Conservation (phyloP, 2,888 invertebrate genomes). For the Pemphredon lugubris region DNA sequence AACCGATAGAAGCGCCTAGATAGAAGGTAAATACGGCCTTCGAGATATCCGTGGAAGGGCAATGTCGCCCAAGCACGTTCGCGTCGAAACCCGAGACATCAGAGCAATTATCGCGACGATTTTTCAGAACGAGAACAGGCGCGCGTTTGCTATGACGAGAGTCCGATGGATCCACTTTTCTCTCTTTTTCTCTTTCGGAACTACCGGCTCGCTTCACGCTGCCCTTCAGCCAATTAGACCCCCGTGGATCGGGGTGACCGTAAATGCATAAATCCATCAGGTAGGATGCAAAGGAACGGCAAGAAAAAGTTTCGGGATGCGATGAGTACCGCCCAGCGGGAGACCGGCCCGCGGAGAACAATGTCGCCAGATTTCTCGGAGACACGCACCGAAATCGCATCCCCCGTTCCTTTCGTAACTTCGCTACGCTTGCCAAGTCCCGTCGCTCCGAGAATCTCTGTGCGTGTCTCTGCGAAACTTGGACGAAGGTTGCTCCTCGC, state of each 20-base stretch:
- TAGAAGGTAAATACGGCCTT: no score
- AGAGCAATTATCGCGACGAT: slow-evolving; percentile 44
- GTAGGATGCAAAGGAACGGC: slow-evolving; percentile 25
- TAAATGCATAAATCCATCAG: slow-evolving; percentile 74
- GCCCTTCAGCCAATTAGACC: slow-evolving; percentile 74
- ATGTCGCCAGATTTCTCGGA: slow-evolving; percentile 39
- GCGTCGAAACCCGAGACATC: slow-evolving; percentile 30
- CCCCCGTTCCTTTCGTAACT: slow-evolving; percentile 18
- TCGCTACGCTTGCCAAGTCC: slow-evolving; percentile 39
- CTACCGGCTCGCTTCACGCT: slow-evolving; percentile 62
- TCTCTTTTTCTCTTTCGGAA: neutral
- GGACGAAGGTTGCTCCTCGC: slow-evolving; percentile 8
- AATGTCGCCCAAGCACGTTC: neutral
- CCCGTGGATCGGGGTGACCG: slow-evolving; percentile 63
- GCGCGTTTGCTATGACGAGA: neutral
- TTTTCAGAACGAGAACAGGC: slow-evolving; percentile 26
- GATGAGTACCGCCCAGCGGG: slow-evolving; percentile 73
- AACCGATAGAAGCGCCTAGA: no score
- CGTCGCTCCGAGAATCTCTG: no score
- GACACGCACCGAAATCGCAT: slow-evolving; percentile 43
- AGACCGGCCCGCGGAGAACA: slow-evolving; percentile 58
- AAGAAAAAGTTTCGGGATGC: slow-evolving; percentile 56
- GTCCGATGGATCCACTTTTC: slow-evolving; percentile 1
- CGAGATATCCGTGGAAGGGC: no score
- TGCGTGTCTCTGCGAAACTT: slow-evolving; percentile 17